Evolutionary conservation across 2,888 invertebrate species (phyloP).

Genomic region (Parnassius glacialis): DNA sequence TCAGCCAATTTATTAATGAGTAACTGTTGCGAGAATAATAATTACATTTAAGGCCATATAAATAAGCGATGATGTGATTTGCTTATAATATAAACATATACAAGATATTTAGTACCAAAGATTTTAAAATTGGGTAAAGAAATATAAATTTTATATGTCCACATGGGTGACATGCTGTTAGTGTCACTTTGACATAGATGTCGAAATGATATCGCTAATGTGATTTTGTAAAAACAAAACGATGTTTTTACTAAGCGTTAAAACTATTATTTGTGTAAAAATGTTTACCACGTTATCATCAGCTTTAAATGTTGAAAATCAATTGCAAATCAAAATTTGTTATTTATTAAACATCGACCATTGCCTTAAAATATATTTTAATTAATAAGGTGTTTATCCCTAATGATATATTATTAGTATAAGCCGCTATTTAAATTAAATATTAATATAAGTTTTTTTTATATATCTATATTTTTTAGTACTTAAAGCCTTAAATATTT

Average conservation of each 20-base stretch:
- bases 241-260: too few species aligned
- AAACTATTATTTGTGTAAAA: not conserved
- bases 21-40: constrained; percentile 1
- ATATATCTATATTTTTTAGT: too few species aligned
- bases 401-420: not conserved
- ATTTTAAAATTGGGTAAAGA: constrained; percentile 45
- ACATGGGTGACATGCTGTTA: constrained; percentile 17
- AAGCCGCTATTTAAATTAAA: not conserved
- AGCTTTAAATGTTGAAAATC: not conserved
- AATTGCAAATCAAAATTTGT: constrained; percentile 1
- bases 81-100: constrained; percentile 20
- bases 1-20: not conserved
- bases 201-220: too few species aligned
- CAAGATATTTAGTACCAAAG: constrained; percentile 50
- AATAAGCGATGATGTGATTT: constrained; percentile 41
- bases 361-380: constrained; percentile 5
- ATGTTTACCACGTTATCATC: not conserved
- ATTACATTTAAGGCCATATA: constrained; percentile 31
- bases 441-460: not conserved
- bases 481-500: constrained; percentile 1
- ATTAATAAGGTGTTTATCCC: not conserved
- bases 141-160: constrained; percentile 1
- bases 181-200: not conserved
- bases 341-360: constrained; percentile 5
- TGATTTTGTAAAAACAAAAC: too few species aligned